These are phyloP conservation scores for Hofmannophila pseudospretella DNA, from an alignment of 2,888 invertebrate species.

Conservation along the genomic window DNA sequence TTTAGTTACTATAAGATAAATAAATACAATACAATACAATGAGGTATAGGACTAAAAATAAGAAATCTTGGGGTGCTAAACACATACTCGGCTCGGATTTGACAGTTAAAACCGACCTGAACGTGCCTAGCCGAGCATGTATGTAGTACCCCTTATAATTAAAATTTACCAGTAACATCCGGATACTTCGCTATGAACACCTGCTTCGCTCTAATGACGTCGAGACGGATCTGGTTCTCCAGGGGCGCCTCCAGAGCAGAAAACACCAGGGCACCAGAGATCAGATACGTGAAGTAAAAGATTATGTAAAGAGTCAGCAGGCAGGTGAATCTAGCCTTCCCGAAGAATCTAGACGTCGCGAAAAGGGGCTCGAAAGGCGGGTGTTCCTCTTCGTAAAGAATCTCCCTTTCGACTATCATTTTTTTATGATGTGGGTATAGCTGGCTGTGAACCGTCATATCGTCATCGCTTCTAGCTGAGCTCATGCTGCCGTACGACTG, in stretches of 20 bases:
- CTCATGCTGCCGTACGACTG: slow-evolving; percentile 70
- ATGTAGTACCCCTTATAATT: no score
- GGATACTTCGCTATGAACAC: slow-evolving; percentile 79
- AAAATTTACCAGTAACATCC: slow-evolving; percentile 80
- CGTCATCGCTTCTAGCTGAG: slow-evolving; percentile 59
- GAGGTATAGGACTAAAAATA: no score
- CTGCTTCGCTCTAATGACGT: slow-evolving; percentile 69
- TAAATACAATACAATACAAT: no score
- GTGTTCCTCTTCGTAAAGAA: slow-evolving; percentile 65
- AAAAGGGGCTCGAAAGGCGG: slow-evolving; percentile 65
- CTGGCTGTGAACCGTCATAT: slow-evolving; percentile 69
- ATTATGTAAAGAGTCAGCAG: slow-evolving; percentile 73
- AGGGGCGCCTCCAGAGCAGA: slow-evolving; percentile 80
- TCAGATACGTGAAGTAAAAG: slow-evolving; percentile 80
- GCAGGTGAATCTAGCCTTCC: slow-evolving; percentile 73
- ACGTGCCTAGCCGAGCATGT: no score
- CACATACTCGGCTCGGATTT: no score
- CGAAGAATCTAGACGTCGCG: slow-evolving; percentile 63
- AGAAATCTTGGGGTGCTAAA: no score
- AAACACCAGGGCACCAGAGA: slow-evolving; percentile 83
- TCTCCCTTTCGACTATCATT: slow-evolving; percentile 57
- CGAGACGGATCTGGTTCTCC: slow-evolving; percentile 74
- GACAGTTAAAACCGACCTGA: no score
- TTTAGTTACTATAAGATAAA: no score
- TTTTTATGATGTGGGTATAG: slow-evolving; percentile 63